Percentiles rank a stretch among this genome's conserved stretches.
Conservation (phyloP, 23 tunicate genomes). For the Clavelina lepadiformis region DNA sequence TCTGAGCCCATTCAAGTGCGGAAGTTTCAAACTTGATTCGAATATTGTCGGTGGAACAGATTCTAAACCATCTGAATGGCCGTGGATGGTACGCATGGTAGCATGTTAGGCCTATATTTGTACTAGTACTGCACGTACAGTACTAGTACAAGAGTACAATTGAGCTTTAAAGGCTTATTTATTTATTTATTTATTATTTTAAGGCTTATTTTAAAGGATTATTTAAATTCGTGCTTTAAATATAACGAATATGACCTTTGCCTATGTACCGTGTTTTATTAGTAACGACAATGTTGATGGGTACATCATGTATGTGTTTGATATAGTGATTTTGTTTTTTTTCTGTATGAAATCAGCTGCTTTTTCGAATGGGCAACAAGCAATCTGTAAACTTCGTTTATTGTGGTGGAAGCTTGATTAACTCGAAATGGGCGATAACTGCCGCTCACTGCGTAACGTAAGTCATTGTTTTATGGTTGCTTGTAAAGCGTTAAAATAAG, state of each 20-base stretch:
- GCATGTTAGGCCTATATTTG: no score
- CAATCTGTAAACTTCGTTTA: not conserved
- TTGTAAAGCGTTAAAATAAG: no score
- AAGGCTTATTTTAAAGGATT: no score
- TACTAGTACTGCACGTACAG: no score
- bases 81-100: constrained; percentile 17
- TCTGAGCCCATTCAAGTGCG: not conserved
- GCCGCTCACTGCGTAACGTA: constrained; percentile 53
- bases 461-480: no score
- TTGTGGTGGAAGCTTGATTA: constrained; percentile 36
- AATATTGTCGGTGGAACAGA: constrained; percentile 16
- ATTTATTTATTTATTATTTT: no score
- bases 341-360: not conserved
- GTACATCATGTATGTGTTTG: not conserved
- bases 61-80: constrained; percentile 1
- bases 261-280: no score
- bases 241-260: no score
- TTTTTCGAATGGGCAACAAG: not conserved
- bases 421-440: constrained; percentile 33
- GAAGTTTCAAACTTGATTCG: not conserved
- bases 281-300: no score
- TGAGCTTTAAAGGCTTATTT: no score
- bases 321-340: not conserved
- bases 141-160: no score
- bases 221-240: no score